Evolutionary conservation across 2,797 vertebrate genomes (phyloP).

Genomic region (Phrynocephalus guinanensis): DNA sequence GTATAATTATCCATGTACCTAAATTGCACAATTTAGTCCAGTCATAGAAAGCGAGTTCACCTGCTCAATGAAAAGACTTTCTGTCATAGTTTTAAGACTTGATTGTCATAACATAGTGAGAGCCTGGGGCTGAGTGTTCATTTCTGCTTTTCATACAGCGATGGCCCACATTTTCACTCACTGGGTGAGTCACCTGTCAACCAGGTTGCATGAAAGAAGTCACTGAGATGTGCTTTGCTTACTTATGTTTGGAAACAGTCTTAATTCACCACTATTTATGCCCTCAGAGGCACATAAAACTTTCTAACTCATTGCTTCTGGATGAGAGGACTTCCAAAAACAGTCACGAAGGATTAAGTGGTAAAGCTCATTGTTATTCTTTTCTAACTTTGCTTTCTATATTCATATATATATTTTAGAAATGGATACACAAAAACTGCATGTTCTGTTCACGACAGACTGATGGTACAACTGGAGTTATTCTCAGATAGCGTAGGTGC

Average conservation of each 20-base stretch:
- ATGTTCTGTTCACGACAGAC: neutral
- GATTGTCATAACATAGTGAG: neutral
- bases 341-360: neutral
- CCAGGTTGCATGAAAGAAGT: neutral
- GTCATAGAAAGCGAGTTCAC: neutral
- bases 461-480: neutral
- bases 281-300: neutral
- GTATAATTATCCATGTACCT: neutral
- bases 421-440: neutral
- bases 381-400: neutral
- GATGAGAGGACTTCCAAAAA: fast-evolving
- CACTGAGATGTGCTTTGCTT: neutral
- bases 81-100: neutral
- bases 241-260: neutral
- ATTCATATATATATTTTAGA: no score
- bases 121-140: neutral
- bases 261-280: constrained; percentile 5
- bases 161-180: fast-evolving
- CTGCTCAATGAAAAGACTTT: neutral
- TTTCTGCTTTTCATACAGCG: neutral
- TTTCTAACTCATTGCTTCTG: neutral
- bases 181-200: neutral
- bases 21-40: neutral
- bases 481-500: neutral
- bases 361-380: neutral